Evolutionary conservation across 2,113 vertebrate genomes (phyloP).

Genomic region (Brevimyrus niger): DNA sequence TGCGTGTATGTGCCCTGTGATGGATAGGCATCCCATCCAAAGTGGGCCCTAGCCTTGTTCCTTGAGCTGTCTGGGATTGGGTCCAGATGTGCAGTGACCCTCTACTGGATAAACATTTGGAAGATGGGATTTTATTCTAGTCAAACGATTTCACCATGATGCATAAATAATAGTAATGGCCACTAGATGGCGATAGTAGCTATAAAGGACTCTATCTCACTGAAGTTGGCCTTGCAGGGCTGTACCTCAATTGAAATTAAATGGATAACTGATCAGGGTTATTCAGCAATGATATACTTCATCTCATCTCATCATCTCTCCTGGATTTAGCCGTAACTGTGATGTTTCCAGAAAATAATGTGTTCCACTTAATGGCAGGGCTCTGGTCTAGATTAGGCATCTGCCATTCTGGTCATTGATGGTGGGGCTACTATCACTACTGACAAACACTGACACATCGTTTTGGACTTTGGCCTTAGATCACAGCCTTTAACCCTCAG

Average conservation of each 20-base stretch:
- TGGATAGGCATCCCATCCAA: background rate
- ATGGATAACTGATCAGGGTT: background rate
- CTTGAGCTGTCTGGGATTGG: background rate
- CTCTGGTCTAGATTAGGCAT: background rate
- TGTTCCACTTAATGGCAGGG: background rate
- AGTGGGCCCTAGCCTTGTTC: background rate
- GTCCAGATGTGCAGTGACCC: background rate
- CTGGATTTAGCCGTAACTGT: background rate
- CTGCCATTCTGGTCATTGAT: background rate
- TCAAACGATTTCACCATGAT: background rate
- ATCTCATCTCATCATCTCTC: background rate
- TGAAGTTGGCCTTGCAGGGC: background rate
- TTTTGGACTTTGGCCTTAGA: background rate
- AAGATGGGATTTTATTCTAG: background rate
- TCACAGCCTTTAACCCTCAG: background rate
- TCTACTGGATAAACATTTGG: background rate
- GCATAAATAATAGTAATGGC: background rate
- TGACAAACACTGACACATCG: background rate
- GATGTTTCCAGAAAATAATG: background rate
- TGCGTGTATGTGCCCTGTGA: background rate
- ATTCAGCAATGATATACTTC: background rate
- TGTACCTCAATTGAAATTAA: background rate
- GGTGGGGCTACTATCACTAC: too few relatives aligned
- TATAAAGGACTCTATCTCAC: background rate
- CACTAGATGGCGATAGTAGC: slow-evolving; percentile 3